These are phyloP conservation scores for Phyllotreta striolata DNA, from an alignment of 2,888 invertebrate genomes.

Conservation along the genomic window DNA sequence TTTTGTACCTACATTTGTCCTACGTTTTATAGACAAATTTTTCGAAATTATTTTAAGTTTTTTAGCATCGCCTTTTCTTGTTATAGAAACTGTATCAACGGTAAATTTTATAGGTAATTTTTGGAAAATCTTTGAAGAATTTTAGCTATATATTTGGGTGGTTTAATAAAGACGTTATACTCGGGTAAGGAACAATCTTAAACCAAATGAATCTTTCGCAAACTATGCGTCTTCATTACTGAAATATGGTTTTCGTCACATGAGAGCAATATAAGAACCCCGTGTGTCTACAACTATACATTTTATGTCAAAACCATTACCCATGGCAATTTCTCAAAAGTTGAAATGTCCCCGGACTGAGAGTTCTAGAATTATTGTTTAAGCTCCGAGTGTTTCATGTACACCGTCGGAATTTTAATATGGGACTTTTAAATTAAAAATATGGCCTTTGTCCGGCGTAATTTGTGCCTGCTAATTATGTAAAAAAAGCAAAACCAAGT, in stretches of 20 bases:
- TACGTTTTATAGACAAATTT: no score
- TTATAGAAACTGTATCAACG: no score
- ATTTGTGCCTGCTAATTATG: no score
- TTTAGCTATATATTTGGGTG: no score
- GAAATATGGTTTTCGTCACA: slow-evolving; percentile 23
- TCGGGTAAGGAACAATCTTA: background rate
- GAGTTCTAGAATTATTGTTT: slow-evolving; percentile 38
- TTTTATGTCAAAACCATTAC: slow-evolving; percentile 40
- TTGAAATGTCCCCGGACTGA: slow-evolving; percentile 32
- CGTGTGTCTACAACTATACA: slow-evolving; percentile 28
- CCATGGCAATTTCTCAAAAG: slow-evolving; percentile 38
- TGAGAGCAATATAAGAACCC: slow-evolving; percentile 27
- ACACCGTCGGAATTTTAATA: slow-evolving; percentile 39
- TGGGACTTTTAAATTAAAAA: slow-evolving; percentile 21
- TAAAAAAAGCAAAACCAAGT: no score
- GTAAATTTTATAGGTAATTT: no score
- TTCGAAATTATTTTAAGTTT: no score
- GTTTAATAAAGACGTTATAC: no score
- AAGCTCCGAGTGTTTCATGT: slow-evolving; percentile 30
- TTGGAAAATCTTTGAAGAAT: no score
- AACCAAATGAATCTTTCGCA: slow-evolving; percentile 15
- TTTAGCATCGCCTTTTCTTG: no score
- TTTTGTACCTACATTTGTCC: no score
- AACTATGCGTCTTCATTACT: slow-evolving; percentile 26
- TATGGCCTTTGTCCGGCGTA: background rate